Evolutionary conservation across 2,888 invertebrate genomes (phyloP).

Genomic region (Blera fallax): DNA sequence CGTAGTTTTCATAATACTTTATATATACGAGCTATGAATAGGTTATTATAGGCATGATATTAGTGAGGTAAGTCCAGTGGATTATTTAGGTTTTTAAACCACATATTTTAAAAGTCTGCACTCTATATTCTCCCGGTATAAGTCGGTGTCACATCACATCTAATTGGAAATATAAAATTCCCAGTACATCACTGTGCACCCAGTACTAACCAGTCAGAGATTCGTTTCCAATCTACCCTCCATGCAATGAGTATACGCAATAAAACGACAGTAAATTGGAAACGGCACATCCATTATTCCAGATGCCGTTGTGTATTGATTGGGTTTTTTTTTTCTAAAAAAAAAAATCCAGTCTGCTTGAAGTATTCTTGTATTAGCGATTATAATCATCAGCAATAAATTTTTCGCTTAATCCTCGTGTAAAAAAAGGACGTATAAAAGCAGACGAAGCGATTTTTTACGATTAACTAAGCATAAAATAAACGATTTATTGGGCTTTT

Average conservation of each 20-base stretch:
- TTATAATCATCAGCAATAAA: conserved; percentile 15
- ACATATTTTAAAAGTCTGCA: too few species aligned
- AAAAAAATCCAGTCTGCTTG: not conserved
- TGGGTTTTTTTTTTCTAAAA: not conserved
- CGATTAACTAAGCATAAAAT: conserved; percentile 49
- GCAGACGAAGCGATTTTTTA: conserved; percentile 16
- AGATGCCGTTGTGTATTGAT: conserved; percentile 9
- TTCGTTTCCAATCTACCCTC: not conserved
- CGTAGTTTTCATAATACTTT: too few species aligned
- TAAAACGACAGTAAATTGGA: not conserved
- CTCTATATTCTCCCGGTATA: too few species aligned
- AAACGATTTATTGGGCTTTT: conserved; percentile 31
- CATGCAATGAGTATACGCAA: too few species aligned
- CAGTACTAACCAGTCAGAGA: not conserved
- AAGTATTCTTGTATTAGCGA: not conserved
- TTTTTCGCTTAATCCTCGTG: not conserved
- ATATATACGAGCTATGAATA: too few species aligned
- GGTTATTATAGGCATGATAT: too few species aligned
- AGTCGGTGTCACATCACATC: too few species aligned
- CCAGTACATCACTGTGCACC: too few species aligned
- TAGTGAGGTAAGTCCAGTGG: too few species aligned
- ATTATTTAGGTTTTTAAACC: too few species aligned
- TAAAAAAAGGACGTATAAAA: not conserved
- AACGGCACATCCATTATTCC: not conserved
- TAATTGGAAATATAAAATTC: too few species aligned